Base-by-base conservation (phyloP, 2,797 vertebrate genomes). In the Lacerta bilineata region DNA sequence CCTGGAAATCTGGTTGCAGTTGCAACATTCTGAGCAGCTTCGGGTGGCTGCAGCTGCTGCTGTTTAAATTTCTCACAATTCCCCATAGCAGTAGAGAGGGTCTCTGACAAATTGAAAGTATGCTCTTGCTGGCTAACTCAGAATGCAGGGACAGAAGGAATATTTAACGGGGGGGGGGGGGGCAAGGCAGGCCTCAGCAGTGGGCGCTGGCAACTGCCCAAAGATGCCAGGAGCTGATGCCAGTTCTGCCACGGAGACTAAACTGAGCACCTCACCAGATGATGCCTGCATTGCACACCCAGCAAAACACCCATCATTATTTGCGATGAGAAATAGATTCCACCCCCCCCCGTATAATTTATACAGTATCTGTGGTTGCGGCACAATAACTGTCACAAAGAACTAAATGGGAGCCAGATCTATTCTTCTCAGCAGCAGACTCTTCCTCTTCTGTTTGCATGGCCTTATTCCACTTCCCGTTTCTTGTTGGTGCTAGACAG, bases 231-330 rank as follows among this genome's bases (percentile, higher is more conserved):
- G 36, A 10, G 29, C 68, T n/a, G 66, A 5, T n/a, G 66, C 39
- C 27, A 20, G 29, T 29, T 46, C 8, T 23, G 25, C 46, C 46
- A 83, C 4, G 6, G 71, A 36, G 33, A 74, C 13, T 7, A 43
- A 43, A 43, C 74, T 11, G 39, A 76, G 74, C 23, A 23, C 43
- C 50, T 80, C 33, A 18, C 6, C 7, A 59, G 29, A 33, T 33
- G 78, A 80, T 59, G 33, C 46, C 69, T 84, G 11, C 74, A 59
- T 84, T 84, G 69, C 41, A 55, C 39, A 81, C 33, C 23, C n/a
- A 81, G 80, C 80, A 83, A 69, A 69, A 69, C 18, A 29, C 8
- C 25, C 41, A 46, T 46, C 41, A 68, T n/a, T 68, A 46, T 68
- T 46, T 78, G 74, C 41, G 41, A 66, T 68, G 17, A 20, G 9